A percentile compares a stretch with the other conserved stretches of the same genome.
Evolutionary conservation across 2,888 invertebrate species (phyloP).

Genomic region (Steromphala cineraria): DNA sequence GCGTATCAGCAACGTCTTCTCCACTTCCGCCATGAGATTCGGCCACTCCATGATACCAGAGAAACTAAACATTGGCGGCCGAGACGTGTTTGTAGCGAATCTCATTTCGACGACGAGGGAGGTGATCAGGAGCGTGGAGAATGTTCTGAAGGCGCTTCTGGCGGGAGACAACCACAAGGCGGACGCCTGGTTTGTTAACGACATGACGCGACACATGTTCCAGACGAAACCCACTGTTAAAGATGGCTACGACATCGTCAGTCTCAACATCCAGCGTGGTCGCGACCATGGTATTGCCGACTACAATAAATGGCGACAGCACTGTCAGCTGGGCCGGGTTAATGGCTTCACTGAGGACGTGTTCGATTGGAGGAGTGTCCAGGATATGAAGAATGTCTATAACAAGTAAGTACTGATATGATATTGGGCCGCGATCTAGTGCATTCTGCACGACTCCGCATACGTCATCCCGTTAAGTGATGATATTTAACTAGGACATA

Average conservation of each 20-base stretch:
- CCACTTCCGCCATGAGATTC: constrained; percentile 39
- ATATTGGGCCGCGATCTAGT: not conserved
- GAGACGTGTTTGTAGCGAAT: not conserved
- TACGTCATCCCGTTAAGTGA: too few species aligned
- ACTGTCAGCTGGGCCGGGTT: not conserved
- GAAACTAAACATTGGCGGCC: constrained; percentile 18
- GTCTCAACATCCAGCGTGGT: constrained; percentile 29
- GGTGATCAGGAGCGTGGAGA: constrained; percentile 23
- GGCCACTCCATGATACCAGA: constrained; percentile 41
- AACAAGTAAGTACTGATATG: not conserved
- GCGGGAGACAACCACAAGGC: constrained; percentile 19
- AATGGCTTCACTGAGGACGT: not conserved
- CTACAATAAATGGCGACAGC: constrained; percentile 31
- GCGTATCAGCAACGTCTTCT: constrained; percentile 35
- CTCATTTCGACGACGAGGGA: constrained; percentile 31
- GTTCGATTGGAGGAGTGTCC: not conserved
- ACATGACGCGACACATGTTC: constrained; percentile 12
- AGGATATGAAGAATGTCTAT: not conserved
- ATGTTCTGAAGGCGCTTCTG: constrained; percentile 27
- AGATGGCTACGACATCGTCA: not conserved
- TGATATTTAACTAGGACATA: too few species aligned
- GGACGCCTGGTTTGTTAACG: constrained; percentile 26
- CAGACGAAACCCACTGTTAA: not conserved
- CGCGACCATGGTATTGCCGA: constrained; percentile 30
- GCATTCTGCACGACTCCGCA: too few species aligned